phyloP scores from a whole-genome alignment of 2,888 invertebrate genomes.

The Lepidonotus clava region DNA sequence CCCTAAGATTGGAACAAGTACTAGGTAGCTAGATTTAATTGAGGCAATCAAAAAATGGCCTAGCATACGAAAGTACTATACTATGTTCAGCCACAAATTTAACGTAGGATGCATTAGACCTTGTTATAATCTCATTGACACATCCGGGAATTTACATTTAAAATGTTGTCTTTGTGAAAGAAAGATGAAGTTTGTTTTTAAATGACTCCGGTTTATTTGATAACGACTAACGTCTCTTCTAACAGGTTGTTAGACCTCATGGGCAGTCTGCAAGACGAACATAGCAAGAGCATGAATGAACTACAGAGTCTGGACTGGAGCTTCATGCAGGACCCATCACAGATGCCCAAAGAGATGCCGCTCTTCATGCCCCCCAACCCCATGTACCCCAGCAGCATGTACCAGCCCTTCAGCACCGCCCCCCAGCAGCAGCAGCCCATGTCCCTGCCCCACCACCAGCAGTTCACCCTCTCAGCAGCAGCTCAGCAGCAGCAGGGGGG shows the following conservation, averaged over 20 bases:
- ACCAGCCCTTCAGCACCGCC: neutral
- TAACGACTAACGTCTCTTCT: too few relatives aligned
- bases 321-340: constrained; percentile 16
- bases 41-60: too few relatives aligned
- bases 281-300: constrained; percentile 8
- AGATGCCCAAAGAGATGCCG: neutral
- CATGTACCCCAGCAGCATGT: neutral
- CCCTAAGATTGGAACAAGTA: too few relatives aligned
- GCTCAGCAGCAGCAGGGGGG: neutral
- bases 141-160: neutral
- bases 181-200: neutral
- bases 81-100: too few relatives aligned
- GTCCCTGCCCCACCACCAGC: neutral
- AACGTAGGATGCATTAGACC: neutral
- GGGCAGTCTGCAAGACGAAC: constrained; percentile 38
- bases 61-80: too few relatives aligned
- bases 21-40: too few relatives aligned
- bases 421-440: neutral
- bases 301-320: constrained; percentile 44
- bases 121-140: neutral
- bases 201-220: neutral
- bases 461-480: neutral
- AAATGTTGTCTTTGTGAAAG: too few relatives aligned
- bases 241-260: constrained; percentile 24
- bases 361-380: neutral